phyloP scores from a whole-genome alignment of 2,113 vertebrate genomes.

The Engraulis encrasicolus region DNA sequence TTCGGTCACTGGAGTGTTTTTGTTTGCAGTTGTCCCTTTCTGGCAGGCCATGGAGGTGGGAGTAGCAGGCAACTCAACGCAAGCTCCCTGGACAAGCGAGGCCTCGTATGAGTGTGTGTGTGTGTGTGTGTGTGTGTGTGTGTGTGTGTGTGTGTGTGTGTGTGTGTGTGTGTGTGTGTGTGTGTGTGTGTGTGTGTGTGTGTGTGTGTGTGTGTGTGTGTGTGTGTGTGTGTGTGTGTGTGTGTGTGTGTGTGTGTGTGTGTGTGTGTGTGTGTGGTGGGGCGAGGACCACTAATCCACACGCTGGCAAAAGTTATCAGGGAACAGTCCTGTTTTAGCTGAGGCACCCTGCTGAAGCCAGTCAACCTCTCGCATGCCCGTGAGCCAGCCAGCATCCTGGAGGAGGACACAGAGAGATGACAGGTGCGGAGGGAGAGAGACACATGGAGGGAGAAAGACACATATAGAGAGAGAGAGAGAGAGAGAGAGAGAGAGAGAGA shows the following conservation, averaged over 20 bases:
- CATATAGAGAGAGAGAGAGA: too few relatives aligned
- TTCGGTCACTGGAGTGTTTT: constrained; percentile 27
- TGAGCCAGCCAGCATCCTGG: constrained; percentile 97
- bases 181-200: constrained; percentile 23
- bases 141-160: too few relatives aligned
- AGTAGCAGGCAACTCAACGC: constrained; percentile 65
- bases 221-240: constrained; percentile 24
- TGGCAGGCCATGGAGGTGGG: not conserved
- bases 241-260: constrained; percentile 3
- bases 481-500: too few relatives aligned
- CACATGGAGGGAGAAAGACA: too few relatives aligned
- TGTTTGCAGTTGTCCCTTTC: constrained; percentile 1
- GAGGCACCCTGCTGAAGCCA: constrained; percentile 82
- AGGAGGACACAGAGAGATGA: constrained; percentile 26
- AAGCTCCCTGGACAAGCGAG: constrained; percentile 60
- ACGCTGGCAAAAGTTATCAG: constrained; percentile 89
- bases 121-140: too few relatives aligned
- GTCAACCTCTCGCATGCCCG: constrained; percentile 87
- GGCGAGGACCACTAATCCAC: constrained; percentile 73
- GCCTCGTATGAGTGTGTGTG: too few relatives aligned
- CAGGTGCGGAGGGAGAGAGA: not conserved
- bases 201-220: not conserved
- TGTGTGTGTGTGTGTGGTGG: not conserved
- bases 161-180: constrained; percentile 17
- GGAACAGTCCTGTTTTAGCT: constrained; percentile 90